A percentile compares a stretch with the other conserved stretches of the same genome.
These are phyloP conservation scores for Percopsis transmontana DNA, from an alignment of 2,113 vertebrate genomes.

Conservation along the genomic window DNA sequence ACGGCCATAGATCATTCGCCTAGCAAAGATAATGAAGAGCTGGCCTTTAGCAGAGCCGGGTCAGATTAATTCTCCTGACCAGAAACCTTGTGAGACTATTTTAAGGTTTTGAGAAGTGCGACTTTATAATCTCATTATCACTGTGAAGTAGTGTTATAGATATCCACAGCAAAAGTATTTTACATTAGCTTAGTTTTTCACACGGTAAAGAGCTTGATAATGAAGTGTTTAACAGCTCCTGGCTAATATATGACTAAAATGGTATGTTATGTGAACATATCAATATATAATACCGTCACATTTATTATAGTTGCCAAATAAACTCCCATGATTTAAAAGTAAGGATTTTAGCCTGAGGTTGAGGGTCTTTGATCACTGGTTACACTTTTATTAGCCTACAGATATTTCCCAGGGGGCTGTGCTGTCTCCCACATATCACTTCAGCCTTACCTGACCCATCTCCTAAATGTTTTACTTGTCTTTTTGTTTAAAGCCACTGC, in stretches of 20 bases:
- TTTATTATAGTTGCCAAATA: slow-evolving; percentile 6
- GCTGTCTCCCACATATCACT: slow-evolving; percentile 34
- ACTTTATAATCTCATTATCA: neutral
- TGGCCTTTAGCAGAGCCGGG: slow-evolving; percentile 9
- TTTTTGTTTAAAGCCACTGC: slow-evolving; percentile 34
- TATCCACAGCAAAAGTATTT: too few relatives aligned
- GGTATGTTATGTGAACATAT: neutral
- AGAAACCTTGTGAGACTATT: neutral
- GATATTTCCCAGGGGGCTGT: slow-evolving; percentile 31
- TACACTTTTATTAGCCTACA: neutral
- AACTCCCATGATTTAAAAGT: slow-evolving; percentile 35
- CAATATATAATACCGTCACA: slow-evolving; percentile 1
- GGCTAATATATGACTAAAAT: too few relatives aligned
- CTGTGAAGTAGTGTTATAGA: neutral
- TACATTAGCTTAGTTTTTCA: neutral
- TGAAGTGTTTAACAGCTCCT: too few relatives aligned
- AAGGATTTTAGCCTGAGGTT: slow-evolving; percentile 24
- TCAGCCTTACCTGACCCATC: slow-evolving; percentile 31
- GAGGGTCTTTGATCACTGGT: slow-evolving; percentile 45
- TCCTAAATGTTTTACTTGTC: slow-evolving; percentile 56
- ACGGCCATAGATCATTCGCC: slow-evolving; percentile 34
- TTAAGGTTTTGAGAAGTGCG: neutral
- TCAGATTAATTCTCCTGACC: neutral
- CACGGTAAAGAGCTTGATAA: neutral
- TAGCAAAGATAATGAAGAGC: slow-evolving; percentile 37